Evolutionary conservation across 1,140 invertebrate species (phyloP), one percentile per base, ranked within the genome.

Genomic region (Pseudomyrmex gracilis): DNA sequence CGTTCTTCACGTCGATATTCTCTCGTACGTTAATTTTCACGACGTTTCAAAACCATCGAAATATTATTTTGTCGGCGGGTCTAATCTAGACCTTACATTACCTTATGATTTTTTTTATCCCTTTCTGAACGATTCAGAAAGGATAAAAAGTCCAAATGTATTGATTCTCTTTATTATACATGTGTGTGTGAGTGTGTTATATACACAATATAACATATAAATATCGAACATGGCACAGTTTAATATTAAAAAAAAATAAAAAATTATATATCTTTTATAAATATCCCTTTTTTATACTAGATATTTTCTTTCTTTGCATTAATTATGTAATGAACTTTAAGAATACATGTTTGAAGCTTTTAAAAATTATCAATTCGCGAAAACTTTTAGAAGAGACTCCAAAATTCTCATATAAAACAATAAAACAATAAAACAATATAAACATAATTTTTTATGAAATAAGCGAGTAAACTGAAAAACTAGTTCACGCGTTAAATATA

Each of bases 91-190:
- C 78, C 94, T 96, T 53, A 95, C 95, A 89, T 92, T 97, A 12
- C 96, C 96, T 2, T 94, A 95, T 71, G 96, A 97, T 90, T 97
- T 97, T 90, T 97, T 97, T 90, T 97, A 97, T 91, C 96, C 96
- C 45, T 97, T 97, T 71, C 80, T 94, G 47, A 93, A 87, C 84
- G 49, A 20, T 20, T 80, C 86, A 45, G 71, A 76, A 24, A 34
- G 34, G 0, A 17, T 60, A 24, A 22, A 80, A 49, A 15, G 58
- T 34, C 2, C 45, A 47, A 80, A 34, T 71, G 49, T 80, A 71
- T 58, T 24, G 2, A 70, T 55, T 17, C 12, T 80, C 49, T 47
- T 80, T 49, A 49, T 70, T 3, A 47, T 71, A 17, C 49, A 71
- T 70, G 1, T 60, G 34, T 15, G 7, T 53, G 34, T 34, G 34